These are phyloP conservation scores for Theristicus caerulescens DNA, from an alignment of 2,113 vertebrate species.

Conservation along the genomic window DNA sequence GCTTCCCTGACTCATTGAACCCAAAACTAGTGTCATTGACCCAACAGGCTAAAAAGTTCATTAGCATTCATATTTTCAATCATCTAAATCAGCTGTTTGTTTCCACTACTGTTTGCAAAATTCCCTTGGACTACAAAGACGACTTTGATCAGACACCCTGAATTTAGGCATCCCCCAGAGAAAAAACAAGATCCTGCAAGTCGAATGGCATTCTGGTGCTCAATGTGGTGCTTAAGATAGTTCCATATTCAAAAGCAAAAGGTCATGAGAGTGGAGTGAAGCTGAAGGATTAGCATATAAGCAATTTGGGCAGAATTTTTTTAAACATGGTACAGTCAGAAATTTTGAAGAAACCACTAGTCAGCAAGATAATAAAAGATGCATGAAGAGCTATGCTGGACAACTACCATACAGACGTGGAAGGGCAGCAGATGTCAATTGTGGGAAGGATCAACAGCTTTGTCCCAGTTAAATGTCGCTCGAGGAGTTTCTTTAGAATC, in stretches of 20 bases:
- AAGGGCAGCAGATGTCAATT: neutral
- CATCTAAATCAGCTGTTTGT: neutral
- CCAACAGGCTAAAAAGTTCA: neutral
- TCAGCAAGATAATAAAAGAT: slow-evolving; percentile 1
- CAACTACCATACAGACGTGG: neutral
- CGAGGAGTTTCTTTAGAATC: neutral
- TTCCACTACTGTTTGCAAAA: slow-evolving; percentile 22
- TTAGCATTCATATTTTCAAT: slow-evolving; percentile 13
- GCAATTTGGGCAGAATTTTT: neutral
- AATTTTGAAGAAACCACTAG: neutral
- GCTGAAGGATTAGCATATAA: neutral
- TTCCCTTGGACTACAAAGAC: neutral
- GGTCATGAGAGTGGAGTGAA: neutral
- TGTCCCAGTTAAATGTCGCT: neutral
- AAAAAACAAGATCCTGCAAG: neutral
- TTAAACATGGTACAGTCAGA: neutral
- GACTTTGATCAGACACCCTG: neutral
- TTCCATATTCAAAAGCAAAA: neutral
- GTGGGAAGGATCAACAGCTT: neutral
- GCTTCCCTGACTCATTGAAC: neutral
- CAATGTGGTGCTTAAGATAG: neutral
- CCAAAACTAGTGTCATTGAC: neutral
- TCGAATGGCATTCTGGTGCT: neutral
- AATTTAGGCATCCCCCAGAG: neutral
- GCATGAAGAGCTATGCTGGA: neutral